Evolutionary conservation across 2,888 invertebrate species (phyloP).

Genomic region (Dynastes hyllus): DNA sequence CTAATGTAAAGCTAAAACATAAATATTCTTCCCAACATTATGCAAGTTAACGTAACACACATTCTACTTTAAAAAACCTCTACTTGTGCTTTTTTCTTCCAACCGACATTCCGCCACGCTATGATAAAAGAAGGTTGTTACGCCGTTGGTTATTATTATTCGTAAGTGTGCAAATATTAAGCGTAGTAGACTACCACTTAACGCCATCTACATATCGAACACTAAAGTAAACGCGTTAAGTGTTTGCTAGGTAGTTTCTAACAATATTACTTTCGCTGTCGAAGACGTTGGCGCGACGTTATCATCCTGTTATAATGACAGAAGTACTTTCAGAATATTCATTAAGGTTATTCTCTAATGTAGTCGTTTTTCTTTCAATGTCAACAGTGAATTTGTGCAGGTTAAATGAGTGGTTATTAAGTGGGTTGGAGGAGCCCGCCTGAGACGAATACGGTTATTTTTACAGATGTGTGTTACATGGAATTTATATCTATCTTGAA

Average conservation of each 20-base stretch:
- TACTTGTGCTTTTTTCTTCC: conserved; percentile 6
- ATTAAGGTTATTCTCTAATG: background rate
- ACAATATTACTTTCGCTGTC: conserved; percentile 28
- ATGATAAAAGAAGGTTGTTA: background rate
- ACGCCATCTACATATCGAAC: conserved; percentile 30
- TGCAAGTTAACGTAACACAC: conserved; percentile 18
- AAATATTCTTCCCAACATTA: conserved; percentile 14
- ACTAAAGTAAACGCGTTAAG: conserved; percentile 20
- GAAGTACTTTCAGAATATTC: background rate
- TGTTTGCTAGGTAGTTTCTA: conserved; percentile 11
- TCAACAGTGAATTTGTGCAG: background rate
- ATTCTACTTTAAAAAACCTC: background rate
- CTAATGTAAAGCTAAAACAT: conserved; percentile 2
- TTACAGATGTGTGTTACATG: no score
- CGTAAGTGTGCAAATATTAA: conserved; percentile 26
- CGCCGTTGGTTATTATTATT: conserved; percentile 4
- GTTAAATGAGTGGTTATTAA: background rate
- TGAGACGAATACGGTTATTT: no score
- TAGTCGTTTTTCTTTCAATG: background rate
- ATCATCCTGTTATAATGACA: background rate
- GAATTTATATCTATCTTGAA: no score
- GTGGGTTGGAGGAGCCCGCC: no score
- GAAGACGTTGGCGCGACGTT: background rate
- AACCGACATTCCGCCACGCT: conserved; percentile 21
- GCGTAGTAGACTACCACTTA: conserved; percentile 23